A percentile compares a stretch with the other conserved stretches of the same genome.
phyloP scores from a whole-genome alignment of 1,140 invertebrate genomes.

The Sinella curviseta region DNA sequence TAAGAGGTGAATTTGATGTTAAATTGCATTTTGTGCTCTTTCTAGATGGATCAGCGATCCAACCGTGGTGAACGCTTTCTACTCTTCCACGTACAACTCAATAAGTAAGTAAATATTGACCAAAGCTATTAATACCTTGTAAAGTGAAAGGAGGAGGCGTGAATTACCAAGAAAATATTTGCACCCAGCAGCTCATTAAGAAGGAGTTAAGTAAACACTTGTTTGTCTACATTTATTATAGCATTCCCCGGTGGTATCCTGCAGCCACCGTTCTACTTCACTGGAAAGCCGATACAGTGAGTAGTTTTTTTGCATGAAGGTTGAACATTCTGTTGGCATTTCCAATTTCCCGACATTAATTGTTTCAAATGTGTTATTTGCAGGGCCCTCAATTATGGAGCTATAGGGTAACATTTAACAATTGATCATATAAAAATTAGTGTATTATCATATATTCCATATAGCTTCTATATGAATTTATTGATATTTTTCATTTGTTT shows the following conservation, averaged over 20 bases:
- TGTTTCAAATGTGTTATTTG: neutral
- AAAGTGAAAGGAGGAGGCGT: too few species aligned
- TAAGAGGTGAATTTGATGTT: too few species aligned
- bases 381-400: slow-evolving; percentile 46
- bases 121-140: neutral
- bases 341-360: neutral
- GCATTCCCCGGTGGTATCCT: slow-evolving; percentile 73
- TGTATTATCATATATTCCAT: too few species aligned
- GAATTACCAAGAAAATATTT: too few species aligned
- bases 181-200: neutral
- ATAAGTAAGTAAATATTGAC: slow-evolving; percentile 24
- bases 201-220: neutral
- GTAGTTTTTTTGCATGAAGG: neutral
- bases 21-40: too few species aligned
- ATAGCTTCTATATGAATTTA: too few species aligned
- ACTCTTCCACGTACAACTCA: slow-evolving; percentile 22
- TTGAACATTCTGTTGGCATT: neutral
- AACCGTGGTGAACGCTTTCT: slow-evolving; percentile 24
- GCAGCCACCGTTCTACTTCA: slow-evolving; percentile 71
- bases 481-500: neutral
- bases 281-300: slow-evolving; percentile 55
- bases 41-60: slow-evolving; percentile 19
- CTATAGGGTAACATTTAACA: slow-evolving; percentile 29
- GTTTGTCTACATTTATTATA: slow-evolving; percentile 52
- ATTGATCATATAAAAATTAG: too few species aligned